Conservation (phyloP, 2,888 invertebrate genomes). For the Busseola fusca region DNA sequence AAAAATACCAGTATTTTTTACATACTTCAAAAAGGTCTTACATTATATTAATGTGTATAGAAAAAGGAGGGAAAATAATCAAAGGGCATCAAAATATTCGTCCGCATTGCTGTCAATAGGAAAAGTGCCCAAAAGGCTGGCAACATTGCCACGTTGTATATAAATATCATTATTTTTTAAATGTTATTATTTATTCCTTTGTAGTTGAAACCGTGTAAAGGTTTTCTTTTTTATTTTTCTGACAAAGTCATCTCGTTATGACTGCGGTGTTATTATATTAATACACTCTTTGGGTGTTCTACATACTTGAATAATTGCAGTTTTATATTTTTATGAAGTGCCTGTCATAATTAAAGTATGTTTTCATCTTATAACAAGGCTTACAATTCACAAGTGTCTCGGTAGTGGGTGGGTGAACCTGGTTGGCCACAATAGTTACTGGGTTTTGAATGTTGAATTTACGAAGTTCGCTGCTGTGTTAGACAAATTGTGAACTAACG, state of each 20-base stretch:
- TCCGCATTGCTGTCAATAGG: no score
- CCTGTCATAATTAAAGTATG: neutral
- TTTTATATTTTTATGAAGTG: neutral
- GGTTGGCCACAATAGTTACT: neutral
- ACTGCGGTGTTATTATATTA: no score
- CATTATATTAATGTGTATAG: neutral
- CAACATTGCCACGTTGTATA: neutral
- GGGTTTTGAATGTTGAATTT: conserved; percentile 7
- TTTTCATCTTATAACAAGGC: neutral
- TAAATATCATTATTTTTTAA: neutral
- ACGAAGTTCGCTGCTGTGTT: neutral
- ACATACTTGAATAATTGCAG: neutral
- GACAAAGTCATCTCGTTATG: neutral
- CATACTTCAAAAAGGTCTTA: no score
- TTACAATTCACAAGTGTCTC: neutral
- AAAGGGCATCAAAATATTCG: no score
- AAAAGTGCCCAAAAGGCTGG: no score
- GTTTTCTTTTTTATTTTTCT: neutral
- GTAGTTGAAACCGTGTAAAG: neutral
- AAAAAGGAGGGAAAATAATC: no score
- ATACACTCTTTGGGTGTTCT: no score
- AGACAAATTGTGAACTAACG: conserved; percentile 1
- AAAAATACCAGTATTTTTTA: conserved; percentile 14
- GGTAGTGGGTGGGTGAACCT: neutral
- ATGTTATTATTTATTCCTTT: conserved; percentile 19